Conservation (phyloP, 2,888 invertebrate genomes). For the Temnothorax rugatulus region DNA sequence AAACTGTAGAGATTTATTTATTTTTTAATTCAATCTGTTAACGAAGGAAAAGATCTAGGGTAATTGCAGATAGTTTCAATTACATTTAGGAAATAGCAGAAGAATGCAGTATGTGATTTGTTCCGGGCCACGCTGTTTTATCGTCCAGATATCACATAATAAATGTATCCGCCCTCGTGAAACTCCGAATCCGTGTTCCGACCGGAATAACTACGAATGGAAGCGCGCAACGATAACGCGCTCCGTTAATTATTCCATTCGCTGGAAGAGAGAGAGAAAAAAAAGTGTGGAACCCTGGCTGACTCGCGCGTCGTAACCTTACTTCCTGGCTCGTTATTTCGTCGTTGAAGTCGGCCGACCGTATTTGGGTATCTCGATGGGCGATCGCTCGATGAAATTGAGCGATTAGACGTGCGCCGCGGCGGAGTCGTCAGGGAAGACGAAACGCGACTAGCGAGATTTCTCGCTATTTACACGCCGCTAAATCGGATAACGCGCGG, state of each 20-base stretch:
- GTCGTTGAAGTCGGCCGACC: conserved; percentile 49
- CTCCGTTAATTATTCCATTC: conserved; percentile 43
- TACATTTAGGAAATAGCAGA: neutral
- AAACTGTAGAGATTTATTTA: neutral
- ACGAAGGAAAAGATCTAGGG: neutral
- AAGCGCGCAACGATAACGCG: conserved; percentile 37
- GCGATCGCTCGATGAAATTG: conserved; percentile 69
- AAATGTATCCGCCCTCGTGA: conserved; percentile 49
- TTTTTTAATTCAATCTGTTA: conserved; percentile 1
- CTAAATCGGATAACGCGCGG: conserved; percentile 42
- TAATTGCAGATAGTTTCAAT: conserved; percentile 11
- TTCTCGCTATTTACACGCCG: conserved; percentile 48
- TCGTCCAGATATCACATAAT: conserved; percentile 29
- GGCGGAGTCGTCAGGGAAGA: conserved; percentile 36
- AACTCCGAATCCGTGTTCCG: conserved; percentile 29
- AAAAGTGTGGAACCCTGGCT: conserved; percentile 43
- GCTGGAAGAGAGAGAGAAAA: neutral
- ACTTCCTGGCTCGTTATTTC: conserved; percentile 49
- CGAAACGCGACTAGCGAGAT: conserved; percentile 20
- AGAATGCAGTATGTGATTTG: conserved; percentile 11
- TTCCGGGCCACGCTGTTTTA: conserved; percentile 21
- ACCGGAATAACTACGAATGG: conserved; percentile 51
- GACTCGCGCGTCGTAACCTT: conserved; percentile 43
- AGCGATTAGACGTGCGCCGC: conserved; percentile 65
- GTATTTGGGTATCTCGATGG: conserved; percentile 56